Evolutionary conservation across 2,888 invertebrate genomes (phyloP), one percentile per base, ranked within the genome.

Genomic region (Synanthedon andrenaeformis): DNA sequence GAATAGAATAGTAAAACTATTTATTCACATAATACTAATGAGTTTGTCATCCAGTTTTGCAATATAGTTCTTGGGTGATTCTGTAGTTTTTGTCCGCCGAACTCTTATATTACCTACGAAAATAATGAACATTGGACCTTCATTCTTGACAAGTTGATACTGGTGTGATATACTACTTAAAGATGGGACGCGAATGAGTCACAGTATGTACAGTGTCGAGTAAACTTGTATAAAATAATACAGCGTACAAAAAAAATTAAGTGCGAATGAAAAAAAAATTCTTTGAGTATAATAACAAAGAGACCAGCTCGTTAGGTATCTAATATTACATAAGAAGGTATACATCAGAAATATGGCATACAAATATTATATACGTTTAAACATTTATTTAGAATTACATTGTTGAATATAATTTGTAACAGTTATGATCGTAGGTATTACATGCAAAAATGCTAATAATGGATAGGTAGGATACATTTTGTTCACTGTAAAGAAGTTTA

Each of bases 251-350:
- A 71, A 70, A 63, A 69, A 69, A 62, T 67, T 60, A 67, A 69
- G 65, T 70, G 65, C 62, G 68, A 76, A 35, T 35, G 74, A 74
- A 74, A 76, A 69, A 69, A 66, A 65, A 49, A 72, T 72, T 68
- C 74, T 74, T 82, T 78, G 83, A 85, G 85, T 83, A 85, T 82
- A 79, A 72, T 75, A 76, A 74, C 75, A 69, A 69, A 79, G 86
- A 86, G 86, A 82, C 86, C 86, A 86, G 86, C 86, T 86, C 86
- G 63, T 76, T 74, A 74, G 45, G 53, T 52, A 56, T 54, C 52
- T 53, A 54, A 51, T 53, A 53, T 41, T 54, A 45, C 6, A n/a
- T 8, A 13, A 45, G 45, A 45, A 45, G 45, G 52, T 56, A 51
- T 56, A 57, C 55, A 55, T 52, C 72, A 76, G 70, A 69, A 70